Conservation (phyloP, 2,797 vertebrate genomes). For the Pithecia hirsuta region DNA sequence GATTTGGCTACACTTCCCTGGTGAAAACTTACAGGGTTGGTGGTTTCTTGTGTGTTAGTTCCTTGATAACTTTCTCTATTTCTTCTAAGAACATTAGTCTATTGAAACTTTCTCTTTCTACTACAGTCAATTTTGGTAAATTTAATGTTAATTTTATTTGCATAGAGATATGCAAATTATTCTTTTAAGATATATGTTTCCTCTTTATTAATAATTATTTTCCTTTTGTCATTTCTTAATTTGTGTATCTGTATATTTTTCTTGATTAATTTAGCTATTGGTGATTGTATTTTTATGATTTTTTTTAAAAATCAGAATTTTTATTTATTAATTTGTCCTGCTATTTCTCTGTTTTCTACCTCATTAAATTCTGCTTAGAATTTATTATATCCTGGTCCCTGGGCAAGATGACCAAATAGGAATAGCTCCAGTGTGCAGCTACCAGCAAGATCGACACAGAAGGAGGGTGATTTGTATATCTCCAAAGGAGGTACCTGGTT, state of each 20-base stretch:
- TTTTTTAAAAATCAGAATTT: not conserved
- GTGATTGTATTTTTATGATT: not conserved
- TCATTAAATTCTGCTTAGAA: not conserved
- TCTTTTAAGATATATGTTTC: not conserved
- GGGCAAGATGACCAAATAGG: no score
- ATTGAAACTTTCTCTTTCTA: not conserved
- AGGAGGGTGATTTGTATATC: no score
- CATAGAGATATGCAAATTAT: not conserved
- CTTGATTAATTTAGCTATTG: not conserved
- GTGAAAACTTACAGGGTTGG: not conserved
- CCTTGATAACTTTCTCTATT: not conserved
- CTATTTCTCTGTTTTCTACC: not conserved
- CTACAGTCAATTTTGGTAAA: not conserved
- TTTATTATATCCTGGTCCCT: not conserved
- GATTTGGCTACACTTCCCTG: not conserved
- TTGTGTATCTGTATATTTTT: not conserved
- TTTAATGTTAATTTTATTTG: constrained; percentile 2
- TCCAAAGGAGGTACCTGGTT: no score
- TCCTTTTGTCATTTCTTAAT: not conserved
- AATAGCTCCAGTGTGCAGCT: no score
- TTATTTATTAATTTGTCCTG: not conserved
- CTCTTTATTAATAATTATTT: not conserved
- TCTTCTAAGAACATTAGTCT: not conserved
- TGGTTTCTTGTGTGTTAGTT: not conserved
- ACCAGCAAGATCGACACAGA: no score